Base-by-base conservation (phyloP, 2,888 invertebrate species). In the Drosophila neotestacea region DNA sequence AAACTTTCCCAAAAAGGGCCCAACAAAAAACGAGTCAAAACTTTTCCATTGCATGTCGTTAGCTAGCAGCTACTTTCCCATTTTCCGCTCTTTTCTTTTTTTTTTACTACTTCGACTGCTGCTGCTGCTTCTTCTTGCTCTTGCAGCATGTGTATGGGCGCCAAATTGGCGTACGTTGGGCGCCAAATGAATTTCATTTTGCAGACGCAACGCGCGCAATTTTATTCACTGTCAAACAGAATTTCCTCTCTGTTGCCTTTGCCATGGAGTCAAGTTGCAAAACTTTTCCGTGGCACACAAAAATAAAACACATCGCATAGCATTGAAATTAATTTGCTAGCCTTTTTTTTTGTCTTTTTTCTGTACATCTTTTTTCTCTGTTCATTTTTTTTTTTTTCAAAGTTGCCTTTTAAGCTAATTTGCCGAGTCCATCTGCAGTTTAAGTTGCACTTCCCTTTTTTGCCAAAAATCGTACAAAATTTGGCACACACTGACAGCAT, bases 131-230 rank as follows among this genome's bases (percentile, higher is more conserved):
- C 11, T 48, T 55, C 47, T 22, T 10, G 59, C 34, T 39, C 27
- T 48, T 48, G 22, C 16, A 6, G n/a, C 46, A 46, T 50, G 32
- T 36, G 6, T 47, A 44, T 62, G 70, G 73, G 73, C 79, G 82
- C 78, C 81, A 83, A 79, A 70, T 48, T 72, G 81, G 79, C 83
- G 81, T 65, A 55, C 69, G 56, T 56, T 72, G 77, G 79, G 87
- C 87, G 89, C 85, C 85, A 86, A 85, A 87, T 89, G 89, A 86
- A 85, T 89, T 86, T 89, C 71, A 87, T 77, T 85, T 85, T 60
- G 42, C 86, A 88, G 81, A 88, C 75, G 87, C 89, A 85, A 79
- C 67, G 80, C 81, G 77, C 71, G 71, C 85, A 85, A 66, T 88
- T 85, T 88, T 88, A 85, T 85, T 81, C 84, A 77, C 88, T 88